These are phyloP conservation scores for Kryptolebias marmoratus DNA, from an alignment of 2,113 vertebrate species.

Conservation along the genomic window DNA sequence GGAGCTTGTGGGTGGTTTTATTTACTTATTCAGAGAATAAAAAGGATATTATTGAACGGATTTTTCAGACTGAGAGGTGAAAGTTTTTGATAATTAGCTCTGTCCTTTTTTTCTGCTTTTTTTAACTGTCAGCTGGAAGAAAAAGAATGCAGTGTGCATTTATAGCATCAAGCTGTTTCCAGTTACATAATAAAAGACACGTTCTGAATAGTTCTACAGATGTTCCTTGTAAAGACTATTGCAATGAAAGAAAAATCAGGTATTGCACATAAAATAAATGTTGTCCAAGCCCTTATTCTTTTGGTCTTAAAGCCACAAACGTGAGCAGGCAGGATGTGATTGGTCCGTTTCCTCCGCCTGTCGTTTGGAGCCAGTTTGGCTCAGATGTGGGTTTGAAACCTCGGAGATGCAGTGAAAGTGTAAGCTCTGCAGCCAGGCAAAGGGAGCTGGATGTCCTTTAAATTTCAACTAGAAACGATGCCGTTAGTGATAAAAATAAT, in stretches of 20 bases:
- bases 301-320: not conserved
- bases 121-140: not conserved
- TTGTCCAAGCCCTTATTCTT: not conserved
- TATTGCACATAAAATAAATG: not conserved
- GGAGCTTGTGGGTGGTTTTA: not conserved
- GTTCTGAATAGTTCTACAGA: not conserved
- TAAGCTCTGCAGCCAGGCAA: not conserved
- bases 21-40: constrained; percentile 5
- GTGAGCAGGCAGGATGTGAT: not conserved
- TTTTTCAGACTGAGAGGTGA: no score
- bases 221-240: not conserved
- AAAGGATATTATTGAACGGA: not conserved
- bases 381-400: not conserved
- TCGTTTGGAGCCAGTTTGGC: not conserved
- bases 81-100: not conserved
- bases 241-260: not conserved
- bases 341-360: not conserved
- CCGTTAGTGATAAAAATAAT: constrained; percentile 32
- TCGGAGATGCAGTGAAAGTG: not conserved
- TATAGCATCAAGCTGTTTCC: not conserved
- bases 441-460: not conserved
- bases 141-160: not conserved
- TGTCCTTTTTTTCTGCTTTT: not conserved
- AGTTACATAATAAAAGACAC: not conserved
- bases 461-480: not conserved